A percentile compares a stretch with the other conserved stretches of the same genome.
Conservation (phyloP, 2,113 vertebrate genomes). For the Chionis minor region DNA sequence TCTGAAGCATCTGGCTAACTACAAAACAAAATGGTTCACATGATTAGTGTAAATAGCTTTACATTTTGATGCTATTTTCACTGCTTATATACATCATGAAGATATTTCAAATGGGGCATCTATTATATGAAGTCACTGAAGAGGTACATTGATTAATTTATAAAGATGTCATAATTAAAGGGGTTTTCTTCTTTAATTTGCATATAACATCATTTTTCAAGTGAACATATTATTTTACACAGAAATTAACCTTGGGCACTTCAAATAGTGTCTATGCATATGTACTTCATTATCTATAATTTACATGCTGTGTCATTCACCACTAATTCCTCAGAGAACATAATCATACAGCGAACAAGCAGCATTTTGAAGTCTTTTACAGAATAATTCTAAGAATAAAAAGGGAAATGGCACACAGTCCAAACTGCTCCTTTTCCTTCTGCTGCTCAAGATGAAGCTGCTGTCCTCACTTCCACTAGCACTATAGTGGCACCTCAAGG, state of each 20-base stretch:
- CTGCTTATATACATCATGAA: not conserved
- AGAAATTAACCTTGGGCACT: slow-evolving; percentile 8
- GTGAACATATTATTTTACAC: not conserved
- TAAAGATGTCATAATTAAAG: not conserved
- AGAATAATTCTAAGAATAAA: not conserved
- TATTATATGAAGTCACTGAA: not conserved
- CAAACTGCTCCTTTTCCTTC: not conserved
- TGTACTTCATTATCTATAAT: slow-evolving; percentile 16
- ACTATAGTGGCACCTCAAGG: slow-evolving; percentile 36
- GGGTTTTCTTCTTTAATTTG: not conserved
- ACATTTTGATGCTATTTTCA: not conserved
- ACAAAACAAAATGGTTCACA: not conserved
- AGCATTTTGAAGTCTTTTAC: slow-evolving; percentile 7
- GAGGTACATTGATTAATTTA: not conserved
- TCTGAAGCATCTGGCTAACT: not conserved
- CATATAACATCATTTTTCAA: not conserved
- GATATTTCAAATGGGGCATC: not conserved
- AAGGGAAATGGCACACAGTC: not conserved
- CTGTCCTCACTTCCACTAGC: not conserved
- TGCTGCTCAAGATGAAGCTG: not conserved
- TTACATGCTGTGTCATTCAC: not conserved
- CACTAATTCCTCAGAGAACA: slow-evolving; percentile 7
- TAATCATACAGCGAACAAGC: not conserved
- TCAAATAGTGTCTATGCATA: not conserved
- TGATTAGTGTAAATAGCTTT: not conserved